phyloP scores from a whole-genome alignment of 2,113 vertebrate genomes.

The Colistium nudipinnis region DNA sequence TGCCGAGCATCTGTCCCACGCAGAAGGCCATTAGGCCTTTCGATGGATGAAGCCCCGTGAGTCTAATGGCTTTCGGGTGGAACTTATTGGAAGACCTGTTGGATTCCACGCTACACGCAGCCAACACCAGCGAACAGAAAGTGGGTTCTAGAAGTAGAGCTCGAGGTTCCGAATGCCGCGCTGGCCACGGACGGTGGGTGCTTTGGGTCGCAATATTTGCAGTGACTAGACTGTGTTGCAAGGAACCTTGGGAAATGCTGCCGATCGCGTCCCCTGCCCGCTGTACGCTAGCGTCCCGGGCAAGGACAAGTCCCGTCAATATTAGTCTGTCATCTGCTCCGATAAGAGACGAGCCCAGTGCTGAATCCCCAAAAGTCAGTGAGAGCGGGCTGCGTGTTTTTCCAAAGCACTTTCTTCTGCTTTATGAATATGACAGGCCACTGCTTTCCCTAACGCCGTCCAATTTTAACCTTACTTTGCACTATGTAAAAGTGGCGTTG shows the following conservation, averaged over 20 bases:
- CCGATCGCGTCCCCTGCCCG: conserved; percentile 39
- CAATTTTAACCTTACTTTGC: conserved; percentile 42
- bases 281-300: conserved; percentile 64
- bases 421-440: conserved; percentile 58
- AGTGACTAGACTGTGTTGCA: conserved; percentile 25
- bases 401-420: conserved; percentile 28
- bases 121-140: conserved; percentile 51
- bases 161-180: conserved; percentile 9
- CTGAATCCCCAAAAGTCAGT: conserved; percentile 69
- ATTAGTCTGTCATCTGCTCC: conserved; percentile 72
- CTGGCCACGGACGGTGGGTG: not conserved
- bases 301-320: conserved; percentile 77
- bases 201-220: conserved; percentile 20
- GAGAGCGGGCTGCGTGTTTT: conserved; percentile 44
- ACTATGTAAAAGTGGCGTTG: conserved; percentile 4
- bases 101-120: conserved; percentile 62
- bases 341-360: conserved; percentile 69
- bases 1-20: conserved; percentile 79
- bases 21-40: conserved; percentile 77
- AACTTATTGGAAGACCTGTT: conserved; percentile 79
- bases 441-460: conserved; percentile 1
- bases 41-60: conserved; percentile 60
- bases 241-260: conserved; percentile 54
- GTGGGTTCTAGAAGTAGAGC: conserved; percentile 33
- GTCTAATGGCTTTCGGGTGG: conserved; percentile 75